A percentile compares a stretch with the other conserved stretches of the same genome.
Conservation (phyloP, 2,113 vertebrate genomes). For the Catharus minimus region DNA sequence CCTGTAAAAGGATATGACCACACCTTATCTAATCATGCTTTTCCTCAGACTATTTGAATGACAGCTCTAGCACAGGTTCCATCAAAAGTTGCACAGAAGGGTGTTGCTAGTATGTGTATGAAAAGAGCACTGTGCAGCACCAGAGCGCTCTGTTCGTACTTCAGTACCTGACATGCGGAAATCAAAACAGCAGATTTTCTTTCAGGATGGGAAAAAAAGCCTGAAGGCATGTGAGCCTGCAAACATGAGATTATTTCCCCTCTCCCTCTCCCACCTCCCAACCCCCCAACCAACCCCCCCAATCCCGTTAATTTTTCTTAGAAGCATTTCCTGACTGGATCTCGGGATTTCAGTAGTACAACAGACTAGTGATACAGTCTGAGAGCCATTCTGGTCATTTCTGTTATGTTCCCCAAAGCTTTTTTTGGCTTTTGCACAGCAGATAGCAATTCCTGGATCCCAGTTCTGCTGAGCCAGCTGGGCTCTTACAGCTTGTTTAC, state of each 20-base stretch:
- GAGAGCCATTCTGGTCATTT: not conserved
- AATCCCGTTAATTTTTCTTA: not conserved
- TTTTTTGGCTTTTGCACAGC: constrained; percentile 18
- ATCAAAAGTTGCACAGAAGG: not conserved
- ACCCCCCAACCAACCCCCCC: too few species aligned
- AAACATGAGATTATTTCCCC: not conserved
- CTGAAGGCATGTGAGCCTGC: not conserved
- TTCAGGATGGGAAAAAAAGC: not conserved
- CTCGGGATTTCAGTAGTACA: not conserved
- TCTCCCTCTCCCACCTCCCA: too few species aligned
- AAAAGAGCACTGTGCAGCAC: not conserved
- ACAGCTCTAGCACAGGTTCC: not conserved
- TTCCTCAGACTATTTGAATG: constrained; percentile 20
- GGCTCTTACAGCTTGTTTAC: constrained; percentile 37
- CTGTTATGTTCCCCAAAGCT: not conserved
- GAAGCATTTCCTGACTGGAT: not conserved
- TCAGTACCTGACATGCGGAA: not conserved
- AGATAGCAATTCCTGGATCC: constrained; percentile 33
- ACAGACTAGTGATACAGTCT: not conserved
- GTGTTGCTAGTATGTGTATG: not conserved
- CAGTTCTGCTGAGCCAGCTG: constrained; percentile 52
- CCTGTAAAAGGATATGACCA: fast-evolving
- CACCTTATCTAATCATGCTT: not conserved
- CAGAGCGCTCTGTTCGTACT: not conserved
- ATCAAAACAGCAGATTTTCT: not conserved